Evolutionary conservation across 2,797 vertebrate species (phyloP).

Genomic region (Melopsittacus undulatus): DNA sequence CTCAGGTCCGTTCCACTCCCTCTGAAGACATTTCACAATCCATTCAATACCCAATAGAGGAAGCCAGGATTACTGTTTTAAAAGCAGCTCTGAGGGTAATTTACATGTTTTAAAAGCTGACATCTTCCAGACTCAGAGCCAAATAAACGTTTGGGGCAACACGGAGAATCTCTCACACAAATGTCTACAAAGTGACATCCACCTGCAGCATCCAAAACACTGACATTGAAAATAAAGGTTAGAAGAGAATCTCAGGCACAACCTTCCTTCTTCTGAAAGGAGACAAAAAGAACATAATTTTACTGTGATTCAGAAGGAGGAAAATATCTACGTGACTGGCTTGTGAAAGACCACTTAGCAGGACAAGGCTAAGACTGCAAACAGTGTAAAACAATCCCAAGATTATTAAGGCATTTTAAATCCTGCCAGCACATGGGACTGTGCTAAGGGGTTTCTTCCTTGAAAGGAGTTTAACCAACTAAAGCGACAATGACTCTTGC

Average conservation of each 20-base stretch:
- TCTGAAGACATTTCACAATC: conserved; percentile 59
- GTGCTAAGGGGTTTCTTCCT: not conserved
- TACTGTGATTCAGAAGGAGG: not conserved
- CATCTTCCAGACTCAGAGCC: conserved; percentile 10
- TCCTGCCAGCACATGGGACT: not conserved
- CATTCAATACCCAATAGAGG: conserved; percentile 36
- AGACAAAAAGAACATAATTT: not conserved
- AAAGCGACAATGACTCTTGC: not conserved
- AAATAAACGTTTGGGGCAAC: conserved; percentile 6
- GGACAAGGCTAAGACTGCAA: not conserved
- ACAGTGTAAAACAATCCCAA: not conserved
- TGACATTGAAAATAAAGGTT: not conserved
- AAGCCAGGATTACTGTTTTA: conserved; percentile 52
- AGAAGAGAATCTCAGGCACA: not conserved
- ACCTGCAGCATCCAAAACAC: not conserved
- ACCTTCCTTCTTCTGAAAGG: not conserved
- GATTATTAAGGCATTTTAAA: not conserved
- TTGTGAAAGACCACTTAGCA: not conserved
- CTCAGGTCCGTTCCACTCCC: not conserved
- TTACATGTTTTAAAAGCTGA: conserved; percentile 30
- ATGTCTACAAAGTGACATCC: not conserved
- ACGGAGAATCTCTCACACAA: not conserved
- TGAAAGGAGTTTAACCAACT: not conserved
- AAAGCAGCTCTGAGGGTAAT: conserved; percentile 21
- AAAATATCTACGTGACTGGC: not conserved